phyloP scores from a whole-genome alignment of 35 echinoderm and acorn worm species.

The Hemicentrotus pulcherrimus region DNA sequence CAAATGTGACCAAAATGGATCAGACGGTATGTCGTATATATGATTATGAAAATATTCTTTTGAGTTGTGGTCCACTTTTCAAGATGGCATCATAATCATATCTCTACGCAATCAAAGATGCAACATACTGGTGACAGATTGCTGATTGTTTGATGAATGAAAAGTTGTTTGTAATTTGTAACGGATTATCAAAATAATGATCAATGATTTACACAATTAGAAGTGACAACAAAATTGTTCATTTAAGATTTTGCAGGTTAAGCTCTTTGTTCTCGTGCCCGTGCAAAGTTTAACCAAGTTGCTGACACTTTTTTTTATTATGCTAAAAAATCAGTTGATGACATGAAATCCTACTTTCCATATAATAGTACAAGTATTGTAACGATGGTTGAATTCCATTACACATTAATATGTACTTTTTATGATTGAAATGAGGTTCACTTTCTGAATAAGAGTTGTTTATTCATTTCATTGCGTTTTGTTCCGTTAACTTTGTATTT shows the following conservation, averaged over 20 bases:
- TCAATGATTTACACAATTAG: background rate
- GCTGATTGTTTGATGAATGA: background rate
- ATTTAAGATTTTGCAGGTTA: background rate
- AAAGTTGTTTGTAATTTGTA: slow-evolving; percentile 5
- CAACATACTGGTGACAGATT: background rate
- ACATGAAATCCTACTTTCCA: no score
- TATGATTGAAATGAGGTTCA: background rate
- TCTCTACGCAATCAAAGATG: background rate
- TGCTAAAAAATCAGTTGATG: no score
- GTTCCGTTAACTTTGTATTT: background rate
- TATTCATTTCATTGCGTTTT: background rate
- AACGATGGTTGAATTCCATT: background rate
- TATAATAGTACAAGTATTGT: no score
- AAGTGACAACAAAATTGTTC: background rate
- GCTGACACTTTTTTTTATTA: background rate
- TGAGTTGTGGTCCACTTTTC: background rate
- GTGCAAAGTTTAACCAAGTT: background rate
- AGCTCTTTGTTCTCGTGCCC: background rate
- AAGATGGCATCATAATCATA: background rate
- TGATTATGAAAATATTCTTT: background rate
- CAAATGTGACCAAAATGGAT: background rate
- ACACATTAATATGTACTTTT: background rate
- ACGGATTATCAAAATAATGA: background rate
- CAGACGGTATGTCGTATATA: background rate
- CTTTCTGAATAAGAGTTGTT: background rate